These are phyloP conservation scores for Tiaroga cobitis DNA, from an alignment of 2,797 vertebrate genomes.

Conservation along the genomic window DNA sequence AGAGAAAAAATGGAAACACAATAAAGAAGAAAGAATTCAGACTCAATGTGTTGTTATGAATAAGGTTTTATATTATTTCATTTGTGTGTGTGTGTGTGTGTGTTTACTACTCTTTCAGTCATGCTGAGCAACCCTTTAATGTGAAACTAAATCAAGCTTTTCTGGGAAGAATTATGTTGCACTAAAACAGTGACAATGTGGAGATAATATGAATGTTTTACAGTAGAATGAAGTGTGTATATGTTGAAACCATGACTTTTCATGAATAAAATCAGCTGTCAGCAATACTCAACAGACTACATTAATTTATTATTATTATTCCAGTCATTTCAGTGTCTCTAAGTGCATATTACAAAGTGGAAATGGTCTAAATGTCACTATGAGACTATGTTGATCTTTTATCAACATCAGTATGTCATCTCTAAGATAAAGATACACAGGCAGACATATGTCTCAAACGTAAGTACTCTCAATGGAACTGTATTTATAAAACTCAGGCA, in stretches of 20 bases:
- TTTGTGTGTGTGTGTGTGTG: slow-evolving; percentile 57
- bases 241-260: slow-evolving; percentile 53
- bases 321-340: not conserved
- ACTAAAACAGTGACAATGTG: slow-evolving; percentile 56
- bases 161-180: slow-evolving; percentile 57
- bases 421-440: slow-evolving; percentile 54
- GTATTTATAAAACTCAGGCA: slow-evolving; percentile 62
- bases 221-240: slow-evolving; percentile 56
- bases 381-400: slow-evolving; percentile 60
- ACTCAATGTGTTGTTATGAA: slow-evolving; percentile 54
- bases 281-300: slow-evolving; percentile 26
- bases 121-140: slow-evolving; percentile 73
- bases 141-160: slow-evolving; percentile 65
- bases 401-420: slow-evolving; percentile 35
- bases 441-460: slow-evolving; percentile 45
- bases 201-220: slow-evolving; percentile 55
- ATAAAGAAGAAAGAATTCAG: slow-evolving; percentile 69
- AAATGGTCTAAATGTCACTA: not conserved
- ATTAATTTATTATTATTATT: not conserved
- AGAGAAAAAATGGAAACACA: slow-evolving; percentile 66
- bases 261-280: slow-evolving; percentile 57
- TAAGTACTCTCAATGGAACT: slow-evolving; percentile 44
- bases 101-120: slow-evolving; percentile 70
- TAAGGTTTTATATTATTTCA: slow-evolving; percentile 66
- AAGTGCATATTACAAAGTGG: not conserved